Conservation (phyloP, 2,113 vertebrate species). For the Rhinopithecus roxellana region DNA sequence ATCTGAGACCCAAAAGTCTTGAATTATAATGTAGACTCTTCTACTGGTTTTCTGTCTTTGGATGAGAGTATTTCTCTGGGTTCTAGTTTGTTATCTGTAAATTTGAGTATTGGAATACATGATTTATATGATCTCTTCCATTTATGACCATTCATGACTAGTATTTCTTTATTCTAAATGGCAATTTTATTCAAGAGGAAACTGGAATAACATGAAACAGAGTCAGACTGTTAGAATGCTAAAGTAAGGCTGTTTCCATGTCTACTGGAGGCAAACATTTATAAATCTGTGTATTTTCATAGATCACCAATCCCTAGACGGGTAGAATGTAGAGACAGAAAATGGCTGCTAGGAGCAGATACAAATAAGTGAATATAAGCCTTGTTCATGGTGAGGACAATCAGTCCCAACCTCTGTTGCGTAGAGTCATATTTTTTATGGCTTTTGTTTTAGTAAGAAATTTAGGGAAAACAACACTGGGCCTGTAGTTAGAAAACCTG, state of each 20-base stretch:
- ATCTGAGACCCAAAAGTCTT: background rate
- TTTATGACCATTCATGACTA: background rate
- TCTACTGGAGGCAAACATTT: background rate
- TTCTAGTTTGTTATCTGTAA: background rate
- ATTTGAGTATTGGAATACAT: background rate
- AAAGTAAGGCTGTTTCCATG: background rate
- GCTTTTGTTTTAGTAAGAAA: background rate
- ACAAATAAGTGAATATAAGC: background rate
- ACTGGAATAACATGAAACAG: background rate
- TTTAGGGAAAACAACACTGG: background rate
- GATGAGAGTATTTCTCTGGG: background rate
- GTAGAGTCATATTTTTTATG: background rate
- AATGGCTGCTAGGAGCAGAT: background rate
- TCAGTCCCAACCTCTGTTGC: background rate
- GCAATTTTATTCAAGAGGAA: background rate
- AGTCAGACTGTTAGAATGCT: background rate
- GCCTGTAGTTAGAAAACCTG: background rate
- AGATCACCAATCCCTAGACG: background rate
- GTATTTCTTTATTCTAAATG: background rate
- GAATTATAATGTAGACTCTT: background rate
- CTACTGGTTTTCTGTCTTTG: background rate
- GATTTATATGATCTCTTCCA: background rate
- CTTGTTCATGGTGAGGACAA: background rate
- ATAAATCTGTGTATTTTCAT: background rate
- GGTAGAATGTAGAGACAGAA: background rate